Evolutionary conservation across 2,888 invertebrate species (phyloP).

Genomic region (Platycnemis pennipes): DNA sequence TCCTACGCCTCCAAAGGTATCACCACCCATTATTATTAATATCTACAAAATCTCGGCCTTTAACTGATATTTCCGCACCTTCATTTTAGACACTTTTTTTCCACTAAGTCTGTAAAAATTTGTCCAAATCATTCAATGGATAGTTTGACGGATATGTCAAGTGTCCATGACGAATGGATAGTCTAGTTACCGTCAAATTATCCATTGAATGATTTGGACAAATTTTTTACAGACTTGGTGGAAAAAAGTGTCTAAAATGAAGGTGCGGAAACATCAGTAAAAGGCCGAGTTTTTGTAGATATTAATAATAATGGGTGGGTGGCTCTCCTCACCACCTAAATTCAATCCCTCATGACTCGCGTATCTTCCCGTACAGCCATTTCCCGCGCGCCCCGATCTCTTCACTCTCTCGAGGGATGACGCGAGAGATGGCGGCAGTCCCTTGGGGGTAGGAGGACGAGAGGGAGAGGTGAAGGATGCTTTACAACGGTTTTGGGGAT

Average conservation of each 20-base stretch:
- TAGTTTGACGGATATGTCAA: no score
- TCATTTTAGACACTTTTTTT: no score
- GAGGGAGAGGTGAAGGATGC: neutral
- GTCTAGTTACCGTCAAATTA: no score
- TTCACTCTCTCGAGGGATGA: neutral
- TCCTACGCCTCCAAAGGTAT: neutral
- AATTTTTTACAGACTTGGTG: neutral
- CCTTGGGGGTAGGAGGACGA: neutral
- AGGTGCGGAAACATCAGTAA: neutral
- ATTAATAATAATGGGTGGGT: conserved; percentile 48
- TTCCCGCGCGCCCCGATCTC: neutral
- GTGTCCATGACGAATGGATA: no score
- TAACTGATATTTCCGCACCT: no score
- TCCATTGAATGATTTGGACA: neutral
- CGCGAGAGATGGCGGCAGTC: neutral
- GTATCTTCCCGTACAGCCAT: neutral
- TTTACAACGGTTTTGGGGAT: neutral
- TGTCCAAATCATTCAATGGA: no score
- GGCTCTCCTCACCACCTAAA: neutral
- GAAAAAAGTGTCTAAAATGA: neutral
- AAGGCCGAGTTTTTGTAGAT: neutral
- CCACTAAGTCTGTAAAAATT: no score
- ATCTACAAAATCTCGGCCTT: no score
- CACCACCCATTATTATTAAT: no score
- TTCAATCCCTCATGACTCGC: neutral